Percentiles rank a stretch among this genome's conserved stretches.
Conservation (phyloP, 2,113 vertebrate genomes). For the Octodon degus region DNA sequence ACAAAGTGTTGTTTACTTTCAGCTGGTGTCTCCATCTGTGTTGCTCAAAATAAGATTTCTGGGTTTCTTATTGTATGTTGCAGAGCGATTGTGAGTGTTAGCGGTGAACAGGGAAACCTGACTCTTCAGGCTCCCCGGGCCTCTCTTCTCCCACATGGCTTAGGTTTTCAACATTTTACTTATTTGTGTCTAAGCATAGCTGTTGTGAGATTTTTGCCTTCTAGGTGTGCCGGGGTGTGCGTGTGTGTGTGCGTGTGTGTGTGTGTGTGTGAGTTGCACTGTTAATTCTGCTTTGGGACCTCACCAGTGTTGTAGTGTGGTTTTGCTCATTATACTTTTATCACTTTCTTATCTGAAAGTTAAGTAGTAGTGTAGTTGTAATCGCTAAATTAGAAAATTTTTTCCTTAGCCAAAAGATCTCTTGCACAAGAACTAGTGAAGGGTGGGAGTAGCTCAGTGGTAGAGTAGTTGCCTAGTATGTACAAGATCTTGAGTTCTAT, state of each 20-base stretch:
- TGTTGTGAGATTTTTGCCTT: conserved; percentile 7
- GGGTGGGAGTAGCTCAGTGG: neutral
- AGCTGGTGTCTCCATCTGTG: neutral
- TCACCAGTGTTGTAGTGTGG: neutral
- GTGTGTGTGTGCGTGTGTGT: neutral
- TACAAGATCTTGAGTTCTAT: neutral
- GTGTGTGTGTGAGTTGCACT: neutral
- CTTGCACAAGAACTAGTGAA: neutral
- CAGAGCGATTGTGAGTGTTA: neutral
- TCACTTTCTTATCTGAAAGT: conserved; percentile 2
- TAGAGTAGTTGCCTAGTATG: neutral
- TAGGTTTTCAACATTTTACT: neutral
- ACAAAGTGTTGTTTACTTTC: neutral
- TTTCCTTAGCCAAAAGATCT: neutral
- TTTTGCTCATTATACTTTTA: neutral
- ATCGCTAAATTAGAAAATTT: neutral
- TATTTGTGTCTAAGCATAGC: neutral
- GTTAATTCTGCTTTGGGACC: neutral
- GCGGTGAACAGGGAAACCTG: neutral
- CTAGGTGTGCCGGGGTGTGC: rapidly evolving
- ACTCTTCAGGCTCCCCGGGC: neutral
- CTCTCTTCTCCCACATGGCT: neutral
- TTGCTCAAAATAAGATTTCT: conserved; percentile 1
- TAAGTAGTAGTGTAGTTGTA: neutral
- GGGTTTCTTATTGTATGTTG: neutral